Evolutionary conservation across 2,888 invertebrate genomes (phyloP), one percentile per base, ranked within the genome.

Genomic region (Phalera bucephala): DNA sequence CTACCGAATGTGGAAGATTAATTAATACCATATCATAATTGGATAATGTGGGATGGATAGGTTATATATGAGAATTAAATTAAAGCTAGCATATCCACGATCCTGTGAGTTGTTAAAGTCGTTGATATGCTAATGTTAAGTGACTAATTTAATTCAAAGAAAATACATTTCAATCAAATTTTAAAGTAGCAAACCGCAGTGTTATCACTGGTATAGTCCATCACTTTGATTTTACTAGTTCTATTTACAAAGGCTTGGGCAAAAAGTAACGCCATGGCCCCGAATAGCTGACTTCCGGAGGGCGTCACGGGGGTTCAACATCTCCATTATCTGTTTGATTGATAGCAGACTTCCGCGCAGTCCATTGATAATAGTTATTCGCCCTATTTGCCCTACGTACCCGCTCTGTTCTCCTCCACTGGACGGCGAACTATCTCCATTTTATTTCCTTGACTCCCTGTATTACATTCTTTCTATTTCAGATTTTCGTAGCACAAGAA

Each of bases 321-420:
- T 80, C 75, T 75, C 75, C 61, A 80, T 85, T 83, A 85, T 83
- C 76, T 73, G 57, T 50, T 72, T 84, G 85, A 86, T 86, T 84
- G 85, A 87, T 85, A 80, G 78, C 72, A 60, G 63, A 73, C 82
- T 77, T 86, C 84, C 81, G 81, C 64, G 51, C 57, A 50, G 56
- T 52, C 55, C 48, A 55, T 60, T 67, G 64, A 70, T 72, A 70
- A 71, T 70, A 70, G 64, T 66, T 70, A 64, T 69, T 60, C 69
- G 74, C 62, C 68, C 74, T 75, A 70, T 58, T 73, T 69, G 67
- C 62, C 71, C 67, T 69, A 52, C 58, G 55, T 51, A 42, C 23
- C 28, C 20, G 27, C 28, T 30, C 35, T 29, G 30, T 31, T 31
- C 32, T 33, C 33, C 34, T 36, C 39, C 40, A 29, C 28, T 31